These are phyloP conservation scores for Drosophila pectinifera DNA, from an alignment of 1,140 invertebrate species.

Conservation along the genomic window DNA sequence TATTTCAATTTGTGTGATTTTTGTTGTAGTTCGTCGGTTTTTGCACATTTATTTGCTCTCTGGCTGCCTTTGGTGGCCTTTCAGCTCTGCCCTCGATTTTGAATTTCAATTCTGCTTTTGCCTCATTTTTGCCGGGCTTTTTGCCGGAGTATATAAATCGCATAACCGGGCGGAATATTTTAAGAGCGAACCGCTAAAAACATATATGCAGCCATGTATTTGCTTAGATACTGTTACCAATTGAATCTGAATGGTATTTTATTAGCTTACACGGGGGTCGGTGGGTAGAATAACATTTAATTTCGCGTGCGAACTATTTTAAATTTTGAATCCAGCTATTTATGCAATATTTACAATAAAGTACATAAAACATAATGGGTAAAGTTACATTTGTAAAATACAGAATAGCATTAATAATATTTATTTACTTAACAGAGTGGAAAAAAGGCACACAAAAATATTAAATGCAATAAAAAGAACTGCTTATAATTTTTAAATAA, in stretches of 20 bases:
- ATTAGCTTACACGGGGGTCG: constrained; percentile 29
- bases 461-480: too few relatives aligned
- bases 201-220: constrained; percentile 30
- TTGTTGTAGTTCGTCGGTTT: constrained; percentile 14
- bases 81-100: constrained; percentile 38
- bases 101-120: constrained; percentile 27
- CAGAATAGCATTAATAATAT: not conserved
- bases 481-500: too few relatives aligned
- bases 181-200: constrained; percentile 29
- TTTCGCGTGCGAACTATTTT: not conserved
- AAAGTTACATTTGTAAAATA: too few relatives aligned
- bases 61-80: constrained; percentile 25
- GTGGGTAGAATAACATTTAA: constrained; percentile 3
- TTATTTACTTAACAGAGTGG: too few relatives aligned
- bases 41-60: constrained; percentile 45
- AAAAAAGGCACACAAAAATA: too few relatives aligned
- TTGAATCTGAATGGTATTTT: constrained; percentile 34
- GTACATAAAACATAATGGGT: too few relatives aligned
- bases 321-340: constrained; percentile 2
- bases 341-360: too few relatives aligned
- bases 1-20: constrained; percentile 72
- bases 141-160: constrained; percentile 39
- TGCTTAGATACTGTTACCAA: constrained; percentile 34
- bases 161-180: constrained; percentile 42
- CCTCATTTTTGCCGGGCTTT: constrained; percentile 25